phyloP scores from a whole-genome alignment of 2,888 invertebrate genomes.

The Drosophila mimetica region DNA sequence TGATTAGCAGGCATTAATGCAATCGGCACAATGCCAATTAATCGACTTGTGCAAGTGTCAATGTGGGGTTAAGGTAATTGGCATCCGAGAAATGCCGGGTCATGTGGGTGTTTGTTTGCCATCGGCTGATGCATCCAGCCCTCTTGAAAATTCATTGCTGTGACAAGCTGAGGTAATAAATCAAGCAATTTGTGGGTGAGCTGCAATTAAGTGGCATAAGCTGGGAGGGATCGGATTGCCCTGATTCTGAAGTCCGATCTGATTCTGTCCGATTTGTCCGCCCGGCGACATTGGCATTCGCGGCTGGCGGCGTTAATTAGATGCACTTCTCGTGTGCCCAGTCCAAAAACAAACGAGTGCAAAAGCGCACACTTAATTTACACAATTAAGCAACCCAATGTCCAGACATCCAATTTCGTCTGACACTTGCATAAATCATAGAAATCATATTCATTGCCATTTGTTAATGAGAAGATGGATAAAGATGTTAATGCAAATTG shows the following conservation, averaged over 20 bases:
- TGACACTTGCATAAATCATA: conserved; percentile 38
- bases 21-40: conserved; percentile 73
- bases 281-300: conserved; percentile 44
- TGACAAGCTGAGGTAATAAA: conserved; percentile 49
- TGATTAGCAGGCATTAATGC: conserved; percentile 64
- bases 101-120: conserved; percentile 27
- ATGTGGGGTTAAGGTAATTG: conserved; percentile 49
- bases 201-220: conserved; percentile 35
- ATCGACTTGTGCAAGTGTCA: conserved; percentile 50
- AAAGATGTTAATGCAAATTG: not conserved
- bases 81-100: conserved; percentile 21
- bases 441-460: conserved; percentile 49
- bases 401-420: conserved; percentile 59
- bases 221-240: conserved; percentile 5
- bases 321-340: conserved; percentile 54
- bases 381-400: conserved; percentile 57
- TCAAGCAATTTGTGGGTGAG: conserved; percentile 39
- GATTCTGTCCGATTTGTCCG: conserved; percentile 10
- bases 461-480: conserved; percentile 16
- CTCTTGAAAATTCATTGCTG: conserved; percentile 21
- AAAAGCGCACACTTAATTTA: conserved; percentile 59
- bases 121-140: conserved; percentile 9
- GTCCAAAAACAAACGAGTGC: conserved; percentile 35
- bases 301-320: conserved; percentile 56
- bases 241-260: not conserved